Evolutionary conservation across 1,140 invertebrate species (phyloP), one percentile per base, ranked within the genome.

Genomic region (Drosophila punjabiensis): DNA sequence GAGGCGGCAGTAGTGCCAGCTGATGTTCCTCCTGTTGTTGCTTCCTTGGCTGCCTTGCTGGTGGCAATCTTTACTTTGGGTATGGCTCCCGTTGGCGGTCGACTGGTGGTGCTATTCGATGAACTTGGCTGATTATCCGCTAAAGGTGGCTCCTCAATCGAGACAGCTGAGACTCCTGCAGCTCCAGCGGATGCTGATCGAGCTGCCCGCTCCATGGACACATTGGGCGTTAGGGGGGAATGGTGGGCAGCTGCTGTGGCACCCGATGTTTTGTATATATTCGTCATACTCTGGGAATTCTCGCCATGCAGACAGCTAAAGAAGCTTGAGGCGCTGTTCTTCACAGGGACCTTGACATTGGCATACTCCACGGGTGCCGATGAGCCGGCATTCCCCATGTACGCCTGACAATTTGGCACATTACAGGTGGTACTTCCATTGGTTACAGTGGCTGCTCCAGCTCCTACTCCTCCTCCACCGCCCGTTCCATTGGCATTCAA

Each of bases 281-380:
- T 93, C 6, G 80, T 93, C 93, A 93, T 93, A 16, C 92, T 93
- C 74, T 93, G 93, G 5, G 93, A 93, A 37, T 93, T 93, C 52
- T 93, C 93, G 16, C 93, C 91, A 30, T 93, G 91, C 61, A 93
- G 66, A 48, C 93, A 93, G 48, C 93, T 93, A 35, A 93, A 93
- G 59, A 93, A 93, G 9, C 91, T 92, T 3, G 90, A 92, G 14
- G 91, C 79, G 59, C 92, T 93, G 18, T 93, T 92, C 45, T 93
- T 93, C 0, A 93, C 92, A 10, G 70, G 85, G 39, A 90, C 92
- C 64, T 79, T 91, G 0, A 87, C 86, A 20, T 81, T 74, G 39
- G 70, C 66, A 52, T 88, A 88, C 10, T 81, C 86, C 32, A 80
- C 64, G 20, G 65, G 60, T 3, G 52, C 61, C 13, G 52, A 18